Evolutionary conservation across 2,797 vertebrate species (phyloP).

Genomic region (Fratercula arctica): DNA sequence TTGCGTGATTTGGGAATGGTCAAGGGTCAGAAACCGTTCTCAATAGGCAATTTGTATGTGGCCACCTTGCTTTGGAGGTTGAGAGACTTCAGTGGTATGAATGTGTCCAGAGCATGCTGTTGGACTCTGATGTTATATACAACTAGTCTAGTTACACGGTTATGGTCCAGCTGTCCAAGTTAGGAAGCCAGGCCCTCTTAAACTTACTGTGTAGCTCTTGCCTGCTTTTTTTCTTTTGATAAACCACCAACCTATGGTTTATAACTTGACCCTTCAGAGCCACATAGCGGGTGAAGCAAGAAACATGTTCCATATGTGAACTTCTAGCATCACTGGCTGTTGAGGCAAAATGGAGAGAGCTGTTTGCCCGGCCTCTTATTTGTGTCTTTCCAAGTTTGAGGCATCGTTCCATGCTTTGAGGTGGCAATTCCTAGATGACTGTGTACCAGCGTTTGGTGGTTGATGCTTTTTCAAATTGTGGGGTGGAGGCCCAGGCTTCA

Average conservation of each 20-base stretch:
- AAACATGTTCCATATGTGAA: neutral
- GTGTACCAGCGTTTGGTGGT: neutral
- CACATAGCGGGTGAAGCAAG: neutral
- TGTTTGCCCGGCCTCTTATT: neutral
- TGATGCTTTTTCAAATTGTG: neutral
- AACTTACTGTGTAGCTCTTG: neutral
- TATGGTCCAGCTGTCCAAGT: neutral
- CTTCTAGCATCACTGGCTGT: neutral
- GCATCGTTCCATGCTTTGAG: neutral
- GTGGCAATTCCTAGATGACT: rapidly evolving
- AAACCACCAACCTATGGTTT: neutral
- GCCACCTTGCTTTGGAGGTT: neutral
- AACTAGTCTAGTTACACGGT: neutral
- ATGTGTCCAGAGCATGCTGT: neutral
- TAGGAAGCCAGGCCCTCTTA: neutral
- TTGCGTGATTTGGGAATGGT: neutral
- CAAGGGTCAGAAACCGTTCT: neutral
- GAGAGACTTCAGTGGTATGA: neutral
- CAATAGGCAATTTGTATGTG: neutral
- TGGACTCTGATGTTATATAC: neutral
- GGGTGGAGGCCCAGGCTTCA: neutral
- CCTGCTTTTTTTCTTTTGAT: neutral
- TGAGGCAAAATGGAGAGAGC: neutral
- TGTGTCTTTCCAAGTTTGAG: neutral
- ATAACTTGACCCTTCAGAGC: neutral